Conservation (phyloP, 2,113 vertebrate genomes). For the Burhinus bistriatus region DNA sequence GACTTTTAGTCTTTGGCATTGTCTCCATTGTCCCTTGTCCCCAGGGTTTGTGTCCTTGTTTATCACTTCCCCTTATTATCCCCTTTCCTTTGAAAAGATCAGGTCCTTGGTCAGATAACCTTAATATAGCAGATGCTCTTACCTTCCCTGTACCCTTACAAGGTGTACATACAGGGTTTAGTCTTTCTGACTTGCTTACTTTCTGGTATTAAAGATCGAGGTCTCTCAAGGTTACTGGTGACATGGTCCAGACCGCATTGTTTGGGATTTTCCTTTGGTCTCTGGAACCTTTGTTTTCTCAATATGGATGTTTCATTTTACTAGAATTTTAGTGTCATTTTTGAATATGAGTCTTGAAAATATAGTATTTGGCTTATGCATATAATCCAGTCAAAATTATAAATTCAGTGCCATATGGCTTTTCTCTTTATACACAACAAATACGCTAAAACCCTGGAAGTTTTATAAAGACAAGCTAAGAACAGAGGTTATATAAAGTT, state of each 20-base stretch:
- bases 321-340: background rate
- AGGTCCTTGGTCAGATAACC: background rate
- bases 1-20: background rate
- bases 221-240: background rate
- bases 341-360: background rate
- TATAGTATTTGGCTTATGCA: background rate
- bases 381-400: background rate
- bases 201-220: too few species aligned
- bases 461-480: background rate
- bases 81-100: background rate
- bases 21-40: background rate
- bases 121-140: background rate
- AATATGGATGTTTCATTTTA: background rate
- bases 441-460: background rate
- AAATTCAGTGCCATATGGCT: background rate
- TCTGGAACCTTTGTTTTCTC: background rate
- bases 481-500: background rate
- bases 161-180: background rate
- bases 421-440: background rate
- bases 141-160: background rate
- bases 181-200: background rate
- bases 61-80: background rate
- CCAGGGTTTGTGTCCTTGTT: background rate
- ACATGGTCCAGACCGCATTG: background rate
- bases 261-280: background rate